These are phyloP conservation scores for Laterallus jamaicensis DNA, from an alignment of 2,113 vertebrate genomes.

Conservation along the genomic window DNA sequence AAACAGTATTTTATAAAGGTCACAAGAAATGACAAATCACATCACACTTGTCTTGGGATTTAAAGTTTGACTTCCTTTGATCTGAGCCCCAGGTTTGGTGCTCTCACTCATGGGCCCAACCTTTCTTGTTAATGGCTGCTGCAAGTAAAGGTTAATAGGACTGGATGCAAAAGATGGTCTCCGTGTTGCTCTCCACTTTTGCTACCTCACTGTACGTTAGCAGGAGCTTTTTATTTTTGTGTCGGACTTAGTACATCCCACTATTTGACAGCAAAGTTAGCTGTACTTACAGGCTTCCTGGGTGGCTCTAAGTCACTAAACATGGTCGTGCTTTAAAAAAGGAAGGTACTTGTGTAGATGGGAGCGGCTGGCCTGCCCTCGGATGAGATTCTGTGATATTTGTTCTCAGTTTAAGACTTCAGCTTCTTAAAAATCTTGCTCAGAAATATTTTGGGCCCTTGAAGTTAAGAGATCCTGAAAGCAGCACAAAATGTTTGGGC, in stretches of 20 bases:
- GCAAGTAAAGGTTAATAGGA: not conserved
- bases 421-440: not conserved
- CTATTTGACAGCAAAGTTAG: not conserved
- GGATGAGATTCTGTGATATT: not conserved
- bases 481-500: not conserved
- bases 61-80: not conserved
- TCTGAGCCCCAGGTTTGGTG: not conserved
- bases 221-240: not conserved
- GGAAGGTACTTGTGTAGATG: not conserved
- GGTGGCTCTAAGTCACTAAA: not conserved
- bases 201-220: not conserved
- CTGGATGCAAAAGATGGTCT: not conserved
- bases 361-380: not conserved
- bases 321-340: not conserved
- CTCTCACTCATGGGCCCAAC: not conserved
- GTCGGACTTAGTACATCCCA: not conserved
- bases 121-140: not conserved
- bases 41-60: not conserved
- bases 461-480: not conserved
- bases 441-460: not conserved
- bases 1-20: not conserved
- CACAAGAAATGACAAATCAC: not conserved
- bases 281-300: not conserved
- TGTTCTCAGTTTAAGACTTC: not conserved
- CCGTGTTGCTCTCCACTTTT: accelerated